Conservation (phyloP, 2,797 vertebrate genomes). For the Mareca strepera region DNA sequence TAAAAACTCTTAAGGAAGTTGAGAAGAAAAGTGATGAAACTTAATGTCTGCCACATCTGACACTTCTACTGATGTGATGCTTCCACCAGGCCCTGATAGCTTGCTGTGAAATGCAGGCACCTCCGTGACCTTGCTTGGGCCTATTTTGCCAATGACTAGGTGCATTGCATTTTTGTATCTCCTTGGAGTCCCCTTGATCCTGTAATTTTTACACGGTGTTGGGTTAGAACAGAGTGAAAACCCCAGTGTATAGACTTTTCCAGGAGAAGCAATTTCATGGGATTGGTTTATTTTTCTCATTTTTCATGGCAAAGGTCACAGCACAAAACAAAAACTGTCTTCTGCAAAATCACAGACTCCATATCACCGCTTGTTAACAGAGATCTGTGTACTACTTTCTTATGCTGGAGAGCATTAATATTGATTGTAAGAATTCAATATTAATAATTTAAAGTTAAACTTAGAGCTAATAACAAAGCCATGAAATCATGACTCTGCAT, state of each 20-base stretch:
- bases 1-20: background rate
- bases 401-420: background rate
- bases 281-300: background rate
- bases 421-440: background rate
- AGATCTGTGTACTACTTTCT: background rate
- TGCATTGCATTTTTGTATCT: rapidly evolving
- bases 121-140: background rate
- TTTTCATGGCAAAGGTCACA: background rate
- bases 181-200: background rate
- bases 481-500: background rate
- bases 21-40: background rate
- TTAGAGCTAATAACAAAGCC: background rate
- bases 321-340: background rate
- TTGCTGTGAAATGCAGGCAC: background rate
- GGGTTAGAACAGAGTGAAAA: background rate
- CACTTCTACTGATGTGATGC: background rate
- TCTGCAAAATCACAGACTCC: background rate
- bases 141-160: rapidly evolving
- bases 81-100: background rate
- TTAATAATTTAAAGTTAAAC: background rate
- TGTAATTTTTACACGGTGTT: background rate
- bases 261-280: background rate
- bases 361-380: background rate
- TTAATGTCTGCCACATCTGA: background rate
- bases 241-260: background rate